phyloP scores from a whole-genome alignment of 2,113 vertebrate species.

The Quiscalus mexicanus region DNA sequence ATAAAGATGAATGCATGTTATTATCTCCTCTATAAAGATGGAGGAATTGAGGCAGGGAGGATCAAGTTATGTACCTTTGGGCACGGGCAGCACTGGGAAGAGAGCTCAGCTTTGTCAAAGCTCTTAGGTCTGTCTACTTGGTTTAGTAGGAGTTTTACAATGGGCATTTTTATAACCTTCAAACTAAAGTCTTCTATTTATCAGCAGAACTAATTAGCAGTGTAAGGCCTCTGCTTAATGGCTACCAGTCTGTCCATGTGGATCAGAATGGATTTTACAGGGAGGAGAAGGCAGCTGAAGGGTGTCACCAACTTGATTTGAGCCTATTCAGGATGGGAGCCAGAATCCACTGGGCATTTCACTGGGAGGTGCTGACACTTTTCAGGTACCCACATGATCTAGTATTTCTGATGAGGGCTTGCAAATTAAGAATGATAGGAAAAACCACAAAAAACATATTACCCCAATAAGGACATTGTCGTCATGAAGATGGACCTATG shows the following conservation, averaged over 20 bases:
- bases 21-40: background rate
- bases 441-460: background rate
- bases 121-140: background rate
- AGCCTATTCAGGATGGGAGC: background rate
- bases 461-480: background rate
- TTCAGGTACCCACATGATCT: background rate
- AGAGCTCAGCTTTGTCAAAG: background rate
- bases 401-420: background rate
- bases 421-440: background rate
- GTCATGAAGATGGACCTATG: background rate
- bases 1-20: background rate
- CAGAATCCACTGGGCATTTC: background rate
- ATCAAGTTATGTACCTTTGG: background rate
- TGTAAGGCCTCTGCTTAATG: background rate
- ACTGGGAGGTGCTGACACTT: background rate
- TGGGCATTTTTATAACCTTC: background rate
- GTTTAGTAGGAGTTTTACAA: background rate
- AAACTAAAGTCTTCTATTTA: background rate
- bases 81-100: background rate
- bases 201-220: background rate
- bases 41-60: background rate
- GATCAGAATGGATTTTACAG: background rate
- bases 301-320: background rate
- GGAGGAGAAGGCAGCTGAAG: background rate
- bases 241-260: background rate